Evolutionary conservation across 2,113 vertebrate species (phyloP), one percentile per base, ranked within the genome.

Genomic region (Pterocles gutturalis): DNA sequence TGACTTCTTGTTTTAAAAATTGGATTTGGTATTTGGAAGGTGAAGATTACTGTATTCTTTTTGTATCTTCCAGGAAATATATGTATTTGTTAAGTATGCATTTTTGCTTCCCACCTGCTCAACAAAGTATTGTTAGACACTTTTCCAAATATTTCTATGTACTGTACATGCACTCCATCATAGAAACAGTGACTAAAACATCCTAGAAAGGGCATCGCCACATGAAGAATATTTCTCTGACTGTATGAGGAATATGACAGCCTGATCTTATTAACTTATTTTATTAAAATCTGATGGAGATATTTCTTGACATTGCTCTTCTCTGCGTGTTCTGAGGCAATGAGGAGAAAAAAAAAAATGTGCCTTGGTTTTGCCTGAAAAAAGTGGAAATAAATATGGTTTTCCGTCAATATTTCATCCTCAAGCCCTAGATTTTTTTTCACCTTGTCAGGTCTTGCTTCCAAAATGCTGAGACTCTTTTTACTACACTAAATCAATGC

Each of bases 391-490:
- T 60, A 85, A 88, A 62, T 75, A 80, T 15, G 3, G 1, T 62
- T 86, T 94, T 62, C 15, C 71, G 43, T 64, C n/a, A 83, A n/a
- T 88, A 79, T 75, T 86, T 94, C 43, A 92, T 86, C 7, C 18
- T 43, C 24, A 86, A 62, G 8, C 6, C 33, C 14, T 55, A 67
- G 20, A 83, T 46, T 84, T 94, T 91, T 95, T 29, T 90, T 76
- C 31, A 57, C 7, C 10, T 72, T 90, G 29, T 93, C 78, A 88
- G 18, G 8, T 11, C 18, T 31, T 91, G 17, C 22, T 91, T 92
- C 34, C 26, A 83, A 85, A 71, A 69, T 33, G 5, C 11, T 13
- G 1, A 58, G 10, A 13, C 5, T 91, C 43, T 84, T 82, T 80
- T 60, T 71, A 70, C 22, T 48, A 34, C 10, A 58, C 21, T 84